Conservation (phyloP, 2,113 vertebrate species). For the Laterallus jamaicensis region DNA sequence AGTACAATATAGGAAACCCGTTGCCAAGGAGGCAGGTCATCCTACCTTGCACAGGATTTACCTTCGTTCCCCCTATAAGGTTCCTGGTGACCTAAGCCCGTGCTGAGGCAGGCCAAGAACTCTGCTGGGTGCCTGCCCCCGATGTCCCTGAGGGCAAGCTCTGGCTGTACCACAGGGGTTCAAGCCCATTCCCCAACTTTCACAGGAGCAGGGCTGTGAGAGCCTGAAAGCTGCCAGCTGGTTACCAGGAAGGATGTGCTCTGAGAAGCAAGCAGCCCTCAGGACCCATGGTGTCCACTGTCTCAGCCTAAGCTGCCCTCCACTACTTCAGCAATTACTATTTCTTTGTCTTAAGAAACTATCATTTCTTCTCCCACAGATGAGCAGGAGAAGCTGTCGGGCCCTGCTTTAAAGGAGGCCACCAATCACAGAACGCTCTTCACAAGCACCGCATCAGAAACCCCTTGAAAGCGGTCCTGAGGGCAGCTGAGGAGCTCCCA, state of each 20-base stretch:
- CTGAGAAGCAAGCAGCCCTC: neutral
- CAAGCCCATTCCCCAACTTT: neutral
- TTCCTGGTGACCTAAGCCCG: neutral
- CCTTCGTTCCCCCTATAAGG: neutral
- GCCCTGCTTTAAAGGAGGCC: neutral
- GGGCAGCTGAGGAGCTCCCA: neutral
- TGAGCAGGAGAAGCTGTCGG: neutral
- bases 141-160: too few relatives aligned
- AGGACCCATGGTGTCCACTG: accelerated
- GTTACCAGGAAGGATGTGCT: neutral
- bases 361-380: neutral
- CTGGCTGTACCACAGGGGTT: neutral
- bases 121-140: neutral
- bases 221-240: neutral
- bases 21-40: neutral
- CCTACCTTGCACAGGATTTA: neutral
- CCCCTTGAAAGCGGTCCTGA: neutral
- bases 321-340: neutral
- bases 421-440: neutral
- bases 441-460: neutral
- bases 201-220: neutral
- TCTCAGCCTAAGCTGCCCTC: neutral
- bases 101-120: neutral
- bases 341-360: neutral
- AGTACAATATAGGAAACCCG: neutral